phyloP scores from a whole-genome alignment of 64 coral and sea anemone genomes.

The Trachythela sp. region DNA sequence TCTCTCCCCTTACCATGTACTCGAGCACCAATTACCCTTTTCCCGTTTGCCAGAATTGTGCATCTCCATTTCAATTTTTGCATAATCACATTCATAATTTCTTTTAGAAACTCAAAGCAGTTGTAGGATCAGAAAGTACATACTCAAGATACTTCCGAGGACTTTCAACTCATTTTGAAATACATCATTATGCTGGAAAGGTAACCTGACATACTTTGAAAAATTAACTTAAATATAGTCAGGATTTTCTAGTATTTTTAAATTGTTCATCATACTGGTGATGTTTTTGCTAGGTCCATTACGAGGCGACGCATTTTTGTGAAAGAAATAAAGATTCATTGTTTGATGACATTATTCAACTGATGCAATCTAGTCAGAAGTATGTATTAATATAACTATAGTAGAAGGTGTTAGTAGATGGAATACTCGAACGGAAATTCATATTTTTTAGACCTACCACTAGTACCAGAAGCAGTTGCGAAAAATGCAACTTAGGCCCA shows the following conservation, averaged over 20 bases:
- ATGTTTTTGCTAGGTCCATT: conserved; percentile 53
- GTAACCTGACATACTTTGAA: conserved; percentile 2
- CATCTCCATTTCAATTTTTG: neutral
- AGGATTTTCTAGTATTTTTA: neutral
- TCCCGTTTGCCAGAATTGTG: too few relatives aligned
- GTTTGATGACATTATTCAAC: conserved; percentile 72
- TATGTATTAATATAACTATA: conserved; percentile 27
- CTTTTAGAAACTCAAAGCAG: conserved; percentile 74
- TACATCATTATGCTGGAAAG: conserved; percentile 93
- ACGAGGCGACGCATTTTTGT: conserved; percentile 74
- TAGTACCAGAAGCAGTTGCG: too few relatives aligned
- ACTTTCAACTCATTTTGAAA: conserved; percentile 70
- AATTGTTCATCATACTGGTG: neutral
- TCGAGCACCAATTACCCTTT: too few relatives aligned
- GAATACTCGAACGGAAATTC: too few relatives aligned
- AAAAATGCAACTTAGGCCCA: too few relatives aligned
- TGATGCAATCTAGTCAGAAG: conserved; percentile 87
- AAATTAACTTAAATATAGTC: neutral
- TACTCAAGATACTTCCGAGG: conserved; percentile 78
- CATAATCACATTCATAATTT: neutral
- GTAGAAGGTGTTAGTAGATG: too few relatives aligned
- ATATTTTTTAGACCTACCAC: too few relatives aligned
- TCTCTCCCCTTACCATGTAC: too few relatives aligned
- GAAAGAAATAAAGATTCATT: conserved; percentile 94
- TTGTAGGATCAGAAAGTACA: conserved; percentile 60